Evolutionary conservation across 1,140 invertebrate species (phyloP), one percentile per base, ranked within the genome.

Genomic region (Zaprionus nigranus): DNA sequence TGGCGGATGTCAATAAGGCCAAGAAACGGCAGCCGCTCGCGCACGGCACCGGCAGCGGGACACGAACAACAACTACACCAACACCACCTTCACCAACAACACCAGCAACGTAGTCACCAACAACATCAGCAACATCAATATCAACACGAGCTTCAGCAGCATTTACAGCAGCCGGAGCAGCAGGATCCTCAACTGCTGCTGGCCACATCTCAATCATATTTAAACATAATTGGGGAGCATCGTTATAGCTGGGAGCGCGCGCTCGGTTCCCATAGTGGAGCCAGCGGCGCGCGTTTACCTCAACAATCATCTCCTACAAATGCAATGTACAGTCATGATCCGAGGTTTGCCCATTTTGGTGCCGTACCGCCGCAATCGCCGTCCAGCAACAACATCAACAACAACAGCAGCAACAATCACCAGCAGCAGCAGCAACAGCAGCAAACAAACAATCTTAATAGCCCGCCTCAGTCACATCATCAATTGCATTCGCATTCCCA

Each of bases 1-100:
- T 46, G 64, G 60, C 65, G 82, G 71, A 84, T 84, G 82, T 75
- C 58, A 54, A 70, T 82, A 76, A 86, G 76, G 76, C 74, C 82
- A 69, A 56, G 60, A 70, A 77, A 73, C 58, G 61, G 68, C 72
- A 74, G 65, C 64, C 75, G 82, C 57, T 79, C 79, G 51, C 82
- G 78, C 60, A 59, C 70, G 59, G 82, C 69, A 49, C 67, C 64
- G 68, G 82, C 75, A 71, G 79, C 64, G 60, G 70, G 74, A 57
- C 74, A 79, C 1, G 66, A 82, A 43, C 58, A 78, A 5, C 58
- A 75, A 30, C 65, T 62, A n/a, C 68, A 71, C 9, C 40, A 51
- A 28, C 63, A 58, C 20, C 63, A 58, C 20, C 54, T 43, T 15
- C 69, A 20, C 5, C 56, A 62, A 15, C 66, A 73, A 53, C 70